Percentiles rank a stretch among this genome's conserved stretches.
Conservation (phyloP, 2,113 vertebrate species). For the Tautogolabrus adspersus region DNA sequence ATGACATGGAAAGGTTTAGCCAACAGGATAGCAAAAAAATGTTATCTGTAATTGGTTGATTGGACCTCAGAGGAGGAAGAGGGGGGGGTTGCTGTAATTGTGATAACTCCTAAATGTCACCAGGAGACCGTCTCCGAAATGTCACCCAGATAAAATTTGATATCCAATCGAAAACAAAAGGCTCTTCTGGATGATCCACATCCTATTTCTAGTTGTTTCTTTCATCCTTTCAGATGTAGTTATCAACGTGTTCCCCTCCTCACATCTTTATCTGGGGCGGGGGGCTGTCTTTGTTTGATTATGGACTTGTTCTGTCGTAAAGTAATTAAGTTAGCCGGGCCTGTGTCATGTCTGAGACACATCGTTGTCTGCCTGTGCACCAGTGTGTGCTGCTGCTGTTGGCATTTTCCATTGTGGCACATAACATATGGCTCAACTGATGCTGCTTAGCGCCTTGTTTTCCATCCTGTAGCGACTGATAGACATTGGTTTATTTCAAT, state of each 20-base stretch:
- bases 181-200: constrained; percentile 33
- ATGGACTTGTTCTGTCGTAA: constrained; percentile 66
- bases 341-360: constrained; percentile 45
- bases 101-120: constrained; percentile 76
- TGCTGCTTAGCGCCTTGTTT: background rate
- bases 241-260: constrained; percentile 38
- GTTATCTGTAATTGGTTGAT: constrained; percentile 63
- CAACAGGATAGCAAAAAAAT: constrained; percentile 20
- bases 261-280: constrained; percentile 43
- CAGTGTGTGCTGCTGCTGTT: constrained; percentile 17
- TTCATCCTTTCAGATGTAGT: constrained; percentile 58
- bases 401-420: constrained; percentile 33
- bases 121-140: constrained; percentile 66
- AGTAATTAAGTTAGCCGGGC: constrained; percentile 60
- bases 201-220: constrained; percentile 60
- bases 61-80: constrained; percentile 22
- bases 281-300: constrained; percentile 55
- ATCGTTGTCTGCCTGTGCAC: background rate
- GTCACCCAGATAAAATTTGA: constrained; percentile 74
- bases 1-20: constrained; percentile 43
- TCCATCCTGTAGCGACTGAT: background rate
- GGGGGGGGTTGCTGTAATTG: constrained; percentile 56
- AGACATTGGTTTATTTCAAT: background rate
- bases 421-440: background rate
- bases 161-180: constrained; percentile 70